Evolutionary conservation across 1,140 invertebrate species (phyloP).

Genomic region (Cecropterus lyciades): DNA sequence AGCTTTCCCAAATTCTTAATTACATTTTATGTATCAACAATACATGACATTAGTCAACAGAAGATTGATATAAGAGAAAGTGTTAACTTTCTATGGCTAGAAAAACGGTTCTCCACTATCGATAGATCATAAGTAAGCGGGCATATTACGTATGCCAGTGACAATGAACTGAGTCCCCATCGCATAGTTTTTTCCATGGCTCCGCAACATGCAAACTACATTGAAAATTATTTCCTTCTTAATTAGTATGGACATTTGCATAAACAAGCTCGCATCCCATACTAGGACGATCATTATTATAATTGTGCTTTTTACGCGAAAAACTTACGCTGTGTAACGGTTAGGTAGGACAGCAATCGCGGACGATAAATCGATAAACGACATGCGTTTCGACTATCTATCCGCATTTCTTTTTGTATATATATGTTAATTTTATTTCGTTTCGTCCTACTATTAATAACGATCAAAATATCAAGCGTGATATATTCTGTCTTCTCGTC

Average conservation of each 20-base stretch:
- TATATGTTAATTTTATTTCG: no score
- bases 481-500: no score
- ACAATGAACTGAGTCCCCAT: conserved; percentile 54
- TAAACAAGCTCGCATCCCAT: conserved; percentile 76
- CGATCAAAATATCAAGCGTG: no score
- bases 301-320: conserved; percentile 75
- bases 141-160: conserved; percentile 48
- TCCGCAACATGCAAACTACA: conserved; percentile 62
- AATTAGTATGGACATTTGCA: conserved; percentile 77
- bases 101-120: conserved; percentile 37
- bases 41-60: conserved; percentile 14
- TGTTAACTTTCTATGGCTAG: conserved; percentile 37
- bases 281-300: conserved; percentile 78
- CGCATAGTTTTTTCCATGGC: conserved; percentile 49
- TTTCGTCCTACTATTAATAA: no score
- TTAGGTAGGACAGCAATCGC: conserved; percentile 66
- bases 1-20: not conserved
- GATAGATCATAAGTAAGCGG: not conserved
- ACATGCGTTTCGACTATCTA: conserved; percentile 56
- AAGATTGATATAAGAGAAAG: conserved; percentile 33
- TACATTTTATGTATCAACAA: not conserved
- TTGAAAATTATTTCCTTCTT: conserved; percentile 76
- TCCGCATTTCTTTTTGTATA: conserved; percentile 40
- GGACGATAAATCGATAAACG: conserved; percentile 77
- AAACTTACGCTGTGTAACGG: conserved; percentile 71